A percentile compares a stretch with the other conserved stretches of the same genome.
Conservation (phyloP, 2,113 vertebrate genomes). For the Crotalus tigris region DNA sequence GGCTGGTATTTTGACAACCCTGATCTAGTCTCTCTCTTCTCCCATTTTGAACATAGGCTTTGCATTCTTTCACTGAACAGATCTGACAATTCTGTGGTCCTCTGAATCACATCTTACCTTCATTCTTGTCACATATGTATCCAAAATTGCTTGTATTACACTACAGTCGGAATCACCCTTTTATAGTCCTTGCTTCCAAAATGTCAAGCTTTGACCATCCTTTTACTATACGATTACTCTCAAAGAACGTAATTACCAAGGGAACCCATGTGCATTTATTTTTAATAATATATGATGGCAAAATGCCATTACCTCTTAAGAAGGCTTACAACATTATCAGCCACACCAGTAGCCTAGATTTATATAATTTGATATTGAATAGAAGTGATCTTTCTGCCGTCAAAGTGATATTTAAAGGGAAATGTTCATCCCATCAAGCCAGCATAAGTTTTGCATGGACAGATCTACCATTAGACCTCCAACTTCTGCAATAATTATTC, state of each 20-base stretch:
- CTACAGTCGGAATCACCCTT: neutral
- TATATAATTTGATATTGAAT: slow-evolving; percentile 6
- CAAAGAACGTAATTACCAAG: neutral
- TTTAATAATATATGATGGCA: neutral
- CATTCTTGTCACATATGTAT: neutral
- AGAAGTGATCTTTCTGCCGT: neutral
- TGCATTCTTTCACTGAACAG: neutral
- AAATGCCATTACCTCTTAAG: neutral
- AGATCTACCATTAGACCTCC: neutral
- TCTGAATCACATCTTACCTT: neutral
- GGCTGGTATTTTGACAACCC: no score
- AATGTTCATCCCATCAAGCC: neutral
- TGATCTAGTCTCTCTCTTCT: neutral
- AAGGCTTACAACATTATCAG: neutral
- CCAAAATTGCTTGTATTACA: neutral
- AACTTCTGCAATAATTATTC: neutral
- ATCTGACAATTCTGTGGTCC: neutral
- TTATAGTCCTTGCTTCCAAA: neutral
- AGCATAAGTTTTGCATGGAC: neutral
- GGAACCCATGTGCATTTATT: neutral
- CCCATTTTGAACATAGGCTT: neutral
- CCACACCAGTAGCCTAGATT: neutral
- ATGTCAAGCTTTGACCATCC: neutral
- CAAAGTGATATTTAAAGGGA: slow-evolving; percentile 1
- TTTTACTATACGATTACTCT: neutral